Conservation (phyloP, 2,113 vertebrate genomes). For the Tringa solitaria region DNA sequence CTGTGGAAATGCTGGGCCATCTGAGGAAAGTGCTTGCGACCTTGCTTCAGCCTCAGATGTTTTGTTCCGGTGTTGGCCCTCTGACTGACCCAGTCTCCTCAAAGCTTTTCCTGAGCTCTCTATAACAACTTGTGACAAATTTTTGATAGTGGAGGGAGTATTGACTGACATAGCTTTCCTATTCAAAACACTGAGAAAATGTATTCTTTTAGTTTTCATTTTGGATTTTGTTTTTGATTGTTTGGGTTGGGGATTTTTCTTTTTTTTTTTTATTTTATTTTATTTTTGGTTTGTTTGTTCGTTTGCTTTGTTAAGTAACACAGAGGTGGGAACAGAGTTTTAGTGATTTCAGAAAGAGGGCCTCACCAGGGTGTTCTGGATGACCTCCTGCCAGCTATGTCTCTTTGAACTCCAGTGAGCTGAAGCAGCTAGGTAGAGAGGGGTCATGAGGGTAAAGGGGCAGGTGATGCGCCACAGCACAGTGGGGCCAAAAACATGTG, state of each 20-base stretch:
- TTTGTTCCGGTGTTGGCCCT: neutral
- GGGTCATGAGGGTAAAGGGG: neutral
- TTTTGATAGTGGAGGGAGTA: neutral
- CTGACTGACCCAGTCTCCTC: neutral
- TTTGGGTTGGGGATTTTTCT: neutral
- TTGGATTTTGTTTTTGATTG: neutral
- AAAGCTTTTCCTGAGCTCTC: neutral
- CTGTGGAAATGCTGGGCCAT: neutral
- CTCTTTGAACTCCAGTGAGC: constrained; percentile 39
- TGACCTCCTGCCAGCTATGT: neutral
- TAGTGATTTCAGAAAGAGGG: neutral
- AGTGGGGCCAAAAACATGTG: neutral
- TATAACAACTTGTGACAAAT: neutral
- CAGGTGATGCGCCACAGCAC: neutral
- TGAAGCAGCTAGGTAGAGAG: neutral
- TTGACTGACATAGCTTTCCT: neutral
- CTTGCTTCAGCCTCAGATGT: neutral
- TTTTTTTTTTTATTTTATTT: no score
- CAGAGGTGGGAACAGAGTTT: neutral
- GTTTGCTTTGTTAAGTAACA: neutral
- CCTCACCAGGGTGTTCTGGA: neutral
- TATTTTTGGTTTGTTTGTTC: neutral
- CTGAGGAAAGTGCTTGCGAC: neutral
- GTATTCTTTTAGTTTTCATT: neutral
- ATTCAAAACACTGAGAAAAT: neutral